Conservation (phyloP, 2,113 vertebrate genomes). For the Malurus melanocephalus region DNA sequence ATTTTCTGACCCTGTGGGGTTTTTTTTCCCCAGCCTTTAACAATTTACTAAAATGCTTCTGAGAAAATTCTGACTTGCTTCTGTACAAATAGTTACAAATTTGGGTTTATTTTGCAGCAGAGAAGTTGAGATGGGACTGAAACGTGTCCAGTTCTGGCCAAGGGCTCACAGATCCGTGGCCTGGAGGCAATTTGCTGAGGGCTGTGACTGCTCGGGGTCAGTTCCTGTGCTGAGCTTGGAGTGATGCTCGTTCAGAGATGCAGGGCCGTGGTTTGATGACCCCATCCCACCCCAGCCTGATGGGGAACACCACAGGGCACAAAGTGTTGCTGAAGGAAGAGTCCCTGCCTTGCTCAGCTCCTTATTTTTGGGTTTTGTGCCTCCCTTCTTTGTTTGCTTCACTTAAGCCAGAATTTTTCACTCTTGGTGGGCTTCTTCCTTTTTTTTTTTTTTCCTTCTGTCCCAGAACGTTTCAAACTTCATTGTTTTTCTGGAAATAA, state of each 20-base stretch:
- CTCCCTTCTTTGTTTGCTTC: background rate
- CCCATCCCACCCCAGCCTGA: rapidly evolving
- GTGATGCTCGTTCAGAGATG: background rate
- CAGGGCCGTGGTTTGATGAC: background rate
- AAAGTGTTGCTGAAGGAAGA: background rate
- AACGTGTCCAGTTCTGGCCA: background rate
- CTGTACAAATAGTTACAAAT: too few species aligned
- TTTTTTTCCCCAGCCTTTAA: background rate
- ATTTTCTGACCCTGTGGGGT: background rate
- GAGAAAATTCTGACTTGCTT: too few species aligned
- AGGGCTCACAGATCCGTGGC: background rate
- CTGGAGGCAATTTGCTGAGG: background rate
- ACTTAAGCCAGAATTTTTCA: background rate
- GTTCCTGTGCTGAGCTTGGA: background rate
- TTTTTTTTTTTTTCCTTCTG: background rate
- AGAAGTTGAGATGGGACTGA: background rate
- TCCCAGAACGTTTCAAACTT: background rate
- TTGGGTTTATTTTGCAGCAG: background rate
- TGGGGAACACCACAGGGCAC: background rate
- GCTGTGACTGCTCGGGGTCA: background rate
- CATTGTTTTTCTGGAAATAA: conserved; percentile 12
- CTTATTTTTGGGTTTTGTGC: background rate
- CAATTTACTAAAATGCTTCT: background rate
- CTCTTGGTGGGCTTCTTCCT: background rate
- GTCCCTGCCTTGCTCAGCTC: background rate